Evolutionary conservation across 1,140 invertebrate genomes (phyloP), one percentile per base, ranked within the genome.

Genomic region (Nylanderia fulva): DNA sequence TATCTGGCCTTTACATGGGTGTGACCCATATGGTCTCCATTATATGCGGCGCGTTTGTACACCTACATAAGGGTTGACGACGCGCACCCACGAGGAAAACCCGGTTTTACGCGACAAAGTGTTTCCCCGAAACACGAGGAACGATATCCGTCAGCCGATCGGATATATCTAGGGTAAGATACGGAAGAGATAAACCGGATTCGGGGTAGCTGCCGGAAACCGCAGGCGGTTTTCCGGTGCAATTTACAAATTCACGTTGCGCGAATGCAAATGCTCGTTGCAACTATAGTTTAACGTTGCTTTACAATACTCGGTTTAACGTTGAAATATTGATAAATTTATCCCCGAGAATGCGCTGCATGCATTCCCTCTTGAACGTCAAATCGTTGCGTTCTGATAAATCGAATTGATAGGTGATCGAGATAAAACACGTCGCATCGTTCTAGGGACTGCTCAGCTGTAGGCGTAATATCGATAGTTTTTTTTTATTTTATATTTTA

Each of bases 21-120:
- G 66, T 82, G 77, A 82, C 77, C 66, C 71, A 82, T 52, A 82
- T 82, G 77, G 58, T 82, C 0, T 72, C 36, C 52, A 82, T 82
- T 82, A 82, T 48, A 18, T 82, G 66, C 24, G 21, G 18, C 27
- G 8, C 39, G 13, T 52, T 64, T 80, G n/a, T 56, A 69, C n/a
- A n/a, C n/a, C n/a, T 36, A 6, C 15, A 48, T 27, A 1, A 33
- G 29, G n/a, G 52, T 48, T 48, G 39, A 76, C 75, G 42, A 76
- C 58, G 72, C 54, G 56, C 36, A 36, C 4, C 15, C 45, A 18
- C 45, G 15, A 48, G 18, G 15, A 18, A 48, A 48, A 48, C 15
- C 15, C 18, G 45, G 45, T 48, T 48, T 13, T 4, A 4, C 15
- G 45, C 45, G 45, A 18, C 45, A 18, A 42, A 48, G n/a, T n/a